Evolutionary conservation across 1,140 invertebrate genomes (phyloP), one percentile per base, ranked within the genome.

Genomic region (Adelges cooleyi): DNA sequence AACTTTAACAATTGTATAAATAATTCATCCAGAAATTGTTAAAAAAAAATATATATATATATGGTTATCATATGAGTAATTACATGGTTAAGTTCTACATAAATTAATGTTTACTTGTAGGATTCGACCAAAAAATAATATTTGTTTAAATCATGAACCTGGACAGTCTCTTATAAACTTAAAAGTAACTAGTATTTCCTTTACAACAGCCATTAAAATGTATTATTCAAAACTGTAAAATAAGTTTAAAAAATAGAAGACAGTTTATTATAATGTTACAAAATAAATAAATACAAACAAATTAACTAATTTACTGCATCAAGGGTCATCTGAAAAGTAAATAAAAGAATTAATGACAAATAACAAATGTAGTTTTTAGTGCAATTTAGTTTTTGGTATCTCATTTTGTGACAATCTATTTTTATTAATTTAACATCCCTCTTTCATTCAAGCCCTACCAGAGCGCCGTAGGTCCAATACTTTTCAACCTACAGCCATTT

Each of bases 181-280:
- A 3, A 22, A 27, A 44, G 10, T 6, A 52, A 18, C 1, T 5
- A 36, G 33, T 38, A 23, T n/a, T 38, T 38, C 17, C 25, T 5
- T 15, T 40, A 54, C 33, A 29, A 51, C 44, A 59, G 44, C 53
- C 38, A 59, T 25, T 59, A 59, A 59, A 59, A 59, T 59, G 44
- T 27, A 59, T 59, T 42, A n/a, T 59, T 29, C 4, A 44, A 59
- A n/a, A 23, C 8, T 42, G 44, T 59, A 59, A 59, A 59, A n/a
- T 40, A 59, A 44, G 40, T 59, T 59, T 25, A 44, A 59, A 59
- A 59, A 42, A 59, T 59, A 59, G 53, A 59, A 59, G 53, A 59
- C 40, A 59, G 27, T 59, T 25, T 44, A 44, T 59, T 59, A 59
- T 56, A 56, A 56, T 42, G 53, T 59, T 59, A 44, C 20, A 59